Base-by-base conservation (phyloP, 2,113 vertebrate species). In the Podilymbus podiceps region DNA sequence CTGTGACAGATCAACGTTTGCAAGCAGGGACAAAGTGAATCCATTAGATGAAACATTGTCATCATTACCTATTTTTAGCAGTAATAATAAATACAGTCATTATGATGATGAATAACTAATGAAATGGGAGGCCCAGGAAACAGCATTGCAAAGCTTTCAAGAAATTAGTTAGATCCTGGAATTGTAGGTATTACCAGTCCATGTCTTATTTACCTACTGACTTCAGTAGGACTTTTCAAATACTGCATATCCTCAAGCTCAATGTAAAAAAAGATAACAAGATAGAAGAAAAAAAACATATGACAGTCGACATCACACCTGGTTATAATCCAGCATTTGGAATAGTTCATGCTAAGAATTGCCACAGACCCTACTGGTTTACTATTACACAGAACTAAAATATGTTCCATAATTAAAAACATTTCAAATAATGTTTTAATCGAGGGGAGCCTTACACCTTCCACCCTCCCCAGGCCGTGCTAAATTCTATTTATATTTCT, bases 71-170 rank as follows among this genome's bases (percentile, higher is more conserved):
- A 94, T 95, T 96, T 97, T 96, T 95, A 97, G 95, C 76, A 96
- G 92, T 75, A 94, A 96, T 96, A 96, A 96, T 95, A 96, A 96
- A 97, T 95, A 96, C 79, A 86, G 86, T 95, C 95, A 94, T 97
- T 94, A 96, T 93, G 76, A 96, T 96, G 93, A 96, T 96, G 91
- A 97, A 96, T 95, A 96, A 92, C 95, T 95, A 96, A 97, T 90
- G 92, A 96, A 97, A 96, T 94, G 68, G 76, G 60, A 96, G 83
- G 60, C 95, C 56, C 83, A 92, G 96, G 92, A 96, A 97, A 92
- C 88, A 92, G 79, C 64, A 64, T 9, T 78, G 75, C 85, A 94
- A 96, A 90, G 92, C 83, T 97, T 94, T 95, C 95, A 89, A 97
- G 88, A 95, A 96, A 96, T 92, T 93, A 85, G 63, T 88, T 92